Conservation (phyloP, 2,113 vertebrate species). For the Vulpes vulpes region DNA sequence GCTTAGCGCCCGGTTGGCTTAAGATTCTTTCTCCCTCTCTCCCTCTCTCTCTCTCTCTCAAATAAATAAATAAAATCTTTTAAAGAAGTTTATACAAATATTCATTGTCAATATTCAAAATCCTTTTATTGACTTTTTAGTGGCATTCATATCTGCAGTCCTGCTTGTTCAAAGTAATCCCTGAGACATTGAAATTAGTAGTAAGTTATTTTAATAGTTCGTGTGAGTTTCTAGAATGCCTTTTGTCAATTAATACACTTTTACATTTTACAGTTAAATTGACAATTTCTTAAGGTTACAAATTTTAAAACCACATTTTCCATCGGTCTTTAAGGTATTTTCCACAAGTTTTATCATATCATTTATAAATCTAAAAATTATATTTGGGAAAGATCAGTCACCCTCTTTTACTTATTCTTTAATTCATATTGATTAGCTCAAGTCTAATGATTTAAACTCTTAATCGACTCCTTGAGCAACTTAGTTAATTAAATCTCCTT, state of each 20-base stretch:
- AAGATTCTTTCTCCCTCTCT: background rate
- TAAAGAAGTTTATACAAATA: background rate
- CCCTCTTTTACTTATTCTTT: constrained; percentile 22
- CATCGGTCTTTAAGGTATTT: background rate
- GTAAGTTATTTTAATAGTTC: constrained; percentile 1
- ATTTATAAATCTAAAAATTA: constrained; percentile 36
- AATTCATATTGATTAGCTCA: constrained; percentile 19
- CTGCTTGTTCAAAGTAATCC: constrained; percentile 2
- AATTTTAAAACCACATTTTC: constrained; percentile 15
- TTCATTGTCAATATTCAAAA: background rate
- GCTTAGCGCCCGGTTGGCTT: background rate
- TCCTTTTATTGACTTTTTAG: background rate
- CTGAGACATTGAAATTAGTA: background rate
- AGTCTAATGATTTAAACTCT: constrained; percentile 37
- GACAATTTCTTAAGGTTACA: background rate
- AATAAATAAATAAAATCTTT: background rate
- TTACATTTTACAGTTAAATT: constrained; percentile 28
- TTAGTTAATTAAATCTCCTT: constrained; percentile 36
- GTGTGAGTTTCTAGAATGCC: background rate
- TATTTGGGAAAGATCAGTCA: constrained; percentile 1
- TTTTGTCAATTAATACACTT: background rate
- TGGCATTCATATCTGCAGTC: background rate
- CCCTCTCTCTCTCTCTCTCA: background rate
- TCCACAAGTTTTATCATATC: constrained; percentile 8
- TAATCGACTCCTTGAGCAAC: background rate